Percentiles rank a stretch among this genome's conserved stretches.
Evolutionary conservation across 2,888 invertebrate species (phyloP).

Genomic region (Metellina segmentata): DNA sequence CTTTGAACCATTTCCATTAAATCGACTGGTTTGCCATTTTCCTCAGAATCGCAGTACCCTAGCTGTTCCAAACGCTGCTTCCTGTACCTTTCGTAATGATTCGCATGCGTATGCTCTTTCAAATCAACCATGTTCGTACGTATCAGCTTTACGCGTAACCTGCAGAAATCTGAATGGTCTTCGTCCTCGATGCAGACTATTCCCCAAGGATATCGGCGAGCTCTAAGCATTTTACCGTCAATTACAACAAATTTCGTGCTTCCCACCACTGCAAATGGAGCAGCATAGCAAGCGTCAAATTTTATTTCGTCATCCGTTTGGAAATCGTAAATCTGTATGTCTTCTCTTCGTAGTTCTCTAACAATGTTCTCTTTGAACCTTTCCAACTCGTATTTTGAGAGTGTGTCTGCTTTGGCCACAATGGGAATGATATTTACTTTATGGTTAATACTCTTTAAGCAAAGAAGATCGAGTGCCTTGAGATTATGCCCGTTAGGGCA

Average conservation of each 20-base stretch:
- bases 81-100: conserved; percentile 97
- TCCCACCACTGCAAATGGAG: conserved; percentile 98
- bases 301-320: conserved; percentile 97
- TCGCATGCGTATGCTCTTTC: conserved; percentile 97
- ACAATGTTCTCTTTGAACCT: conserved; percentile 92
- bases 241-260: conserved; percentile 98
- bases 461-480: conserved; percentile 98
- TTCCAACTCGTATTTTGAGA: conserved; percentile 97
- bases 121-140: conserved; percentile 99
- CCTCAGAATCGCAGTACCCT: conserved; percentile 91
- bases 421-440: conserved; percentile 98
- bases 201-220: conserved; percentile 99
- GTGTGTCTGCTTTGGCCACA: conserved; percentile 99
- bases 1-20: conserved; percentile 81
- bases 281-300: conserved; percentile 87
- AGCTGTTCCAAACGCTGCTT: conserved; percentile 91
- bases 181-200: conserved; percentile 98
- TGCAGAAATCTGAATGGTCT: conserved; percentile 99
- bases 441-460: conserved; percentile 98
- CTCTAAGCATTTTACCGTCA: conserved; percentile 97
- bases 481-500: conserved; percentile 97
- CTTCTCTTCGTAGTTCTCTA: conserved; percentile 93
- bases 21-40: conserved; percentile 76
- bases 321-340: conserved; percentile 98
- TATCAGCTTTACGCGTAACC: conserved; percentile 98